These are phyloP conservation scores for Anorthoa munda DNA, from an alignment of 2,888 invertebrate species.

Conservation along the genomic window DNA sequence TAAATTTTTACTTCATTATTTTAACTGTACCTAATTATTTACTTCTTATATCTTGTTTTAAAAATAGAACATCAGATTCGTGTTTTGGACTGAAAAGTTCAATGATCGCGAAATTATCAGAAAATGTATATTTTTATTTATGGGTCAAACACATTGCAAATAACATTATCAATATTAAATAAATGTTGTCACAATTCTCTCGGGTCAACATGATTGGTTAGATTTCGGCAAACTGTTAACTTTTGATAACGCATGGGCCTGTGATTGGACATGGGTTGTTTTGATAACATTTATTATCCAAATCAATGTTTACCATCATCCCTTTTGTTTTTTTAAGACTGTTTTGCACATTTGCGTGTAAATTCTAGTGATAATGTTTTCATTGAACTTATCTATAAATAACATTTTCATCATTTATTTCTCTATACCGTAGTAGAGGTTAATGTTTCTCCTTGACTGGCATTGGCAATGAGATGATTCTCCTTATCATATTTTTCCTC, in stretches of 20 bases:
- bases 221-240: conserved; percentile 19
- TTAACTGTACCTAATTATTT: not conserved
- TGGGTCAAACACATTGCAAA: conserved; percentile 33
- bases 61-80: conserved; percentile 1
- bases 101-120: conserved; percentile 14
- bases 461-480: not conserved
- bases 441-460: not conserved
- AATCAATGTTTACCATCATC: conserved; percentile 23
- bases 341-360: conserved; percentile 17
- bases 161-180: conserved; percentile 32
- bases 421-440: not conserved
- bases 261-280: conserved; percentile 20
- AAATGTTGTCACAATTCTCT: conserved; percentile 22
- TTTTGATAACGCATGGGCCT: conserved; percentile 24
- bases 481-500: not conserved
- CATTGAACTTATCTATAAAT: conserved; percentile 17
- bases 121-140: not conserved
- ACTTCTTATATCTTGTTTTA: not conserved
- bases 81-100: conserved; percentile 10
- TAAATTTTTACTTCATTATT: not conserved
- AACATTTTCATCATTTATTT: conserved; percentile 26
- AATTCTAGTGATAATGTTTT: conserved; percentile 24
- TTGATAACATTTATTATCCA: conserved; percentile 36
- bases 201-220: conserved; percentile 20
- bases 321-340: conserved; percentile 19